Evolutionary conservation across 1,140 invertebrate species (phyloP).

Genomic region (Venturia canescens): DNA sequence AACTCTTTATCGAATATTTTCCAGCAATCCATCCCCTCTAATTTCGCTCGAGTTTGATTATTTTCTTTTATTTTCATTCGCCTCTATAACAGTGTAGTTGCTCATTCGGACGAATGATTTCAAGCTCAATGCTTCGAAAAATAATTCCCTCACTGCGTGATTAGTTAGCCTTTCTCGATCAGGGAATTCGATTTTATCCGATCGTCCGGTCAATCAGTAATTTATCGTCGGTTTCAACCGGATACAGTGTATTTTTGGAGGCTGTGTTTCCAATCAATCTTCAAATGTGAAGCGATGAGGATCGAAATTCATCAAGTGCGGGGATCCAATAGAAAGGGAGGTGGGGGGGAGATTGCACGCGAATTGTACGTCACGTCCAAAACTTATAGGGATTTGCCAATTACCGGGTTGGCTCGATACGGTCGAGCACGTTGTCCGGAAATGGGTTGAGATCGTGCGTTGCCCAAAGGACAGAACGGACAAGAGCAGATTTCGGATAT

Average conservation of each 20-base stretch:
- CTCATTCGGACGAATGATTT: no score
- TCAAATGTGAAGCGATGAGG: neutral
- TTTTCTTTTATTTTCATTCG: no score
- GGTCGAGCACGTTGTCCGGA: slow-evolving; percentile 9
- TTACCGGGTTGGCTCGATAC: slow-evolving; percentile 21
- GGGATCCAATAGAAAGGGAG: neutral
- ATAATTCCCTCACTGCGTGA: no score
- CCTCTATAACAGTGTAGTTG: no score
- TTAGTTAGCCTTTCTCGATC: no score
- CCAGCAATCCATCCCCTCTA: no score
- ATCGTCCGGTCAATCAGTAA: neutral
- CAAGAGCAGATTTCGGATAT: slow-evolving; percentile 23
- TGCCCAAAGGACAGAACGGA: neutral
- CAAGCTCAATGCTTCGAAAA: no score
- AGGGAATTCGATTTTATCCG: neutral
- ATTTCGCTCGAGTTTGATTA: no score
- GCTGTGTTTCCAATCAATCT: neutral
- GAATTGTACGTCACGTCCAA: slow-evolving; percentile 2
- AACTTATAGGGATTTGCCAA: slow-evolving; percentile 36
- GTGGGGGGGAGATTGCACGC: neutral
- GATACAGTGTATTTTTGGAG: neutral
- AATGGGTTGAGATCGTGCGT: slow-evolving; percentile 24
- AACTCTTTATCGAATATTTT: no score
- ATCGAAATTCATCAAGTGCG: neutral
- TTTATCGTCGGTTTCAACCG: no score